Percentiles rank a stretch among this genome's conserved stretches.
Conservation (phyloP, 2,113 vertebrate species). For the Gobiocypris rarus region DNA sequence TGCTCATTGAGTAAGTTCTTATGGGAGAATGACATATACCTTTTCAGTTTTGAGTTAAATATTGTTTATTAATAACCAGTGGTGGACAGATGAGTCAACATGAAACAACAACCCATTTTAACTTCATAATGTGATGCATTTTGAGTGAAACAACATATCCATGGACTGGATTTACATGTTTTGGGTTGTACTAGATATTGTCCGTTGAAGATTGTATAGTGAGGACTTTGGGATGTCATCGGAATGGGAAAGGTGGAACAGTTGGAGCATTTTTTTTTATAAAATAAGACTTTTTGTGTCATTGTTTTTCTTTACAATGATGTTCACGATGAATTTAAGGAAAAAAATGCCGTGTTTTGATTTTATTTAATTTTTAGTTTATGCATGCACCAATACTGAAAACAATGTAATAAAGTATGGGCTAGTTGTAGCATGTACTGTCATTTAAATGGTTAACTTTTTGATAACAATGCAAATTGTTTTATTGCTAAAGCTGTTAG, state of each 20-base stretch:
- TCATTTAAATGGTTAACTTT: background rate
- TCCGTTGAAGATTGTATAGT: background rate
- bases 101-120: background rate
- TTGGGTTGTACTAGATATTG: background rate
- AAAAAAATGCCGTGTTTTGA: background rate
- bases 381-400: too few species aligned
- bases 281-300: too few species aligned
- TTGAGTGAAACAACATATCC: background rate
- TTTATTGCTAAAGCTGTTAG: background rate
- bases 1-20: background rate
- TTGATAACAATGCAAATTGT: background rate
- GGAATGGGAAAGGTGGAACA: too few species aligned
- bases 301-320: background rate
- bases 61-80: background rate
- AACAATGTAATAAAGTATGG: too few species aligned
- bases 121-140: background rate
- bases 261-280: too few species aligned
- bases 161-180: too few species aligned
- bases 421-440: background rate
- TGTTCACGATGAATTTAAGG: background rate
- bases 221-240: too few species aligned
- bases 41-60: background rate
- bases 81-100: background rate
- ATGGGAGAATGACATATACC: background rate
- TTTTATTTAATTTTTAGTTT: background rate